Evolutionary conservation across 2,797 vertebrate species (phyloP).

Genomic region (Hypotaenidia okinawae): DNA sequence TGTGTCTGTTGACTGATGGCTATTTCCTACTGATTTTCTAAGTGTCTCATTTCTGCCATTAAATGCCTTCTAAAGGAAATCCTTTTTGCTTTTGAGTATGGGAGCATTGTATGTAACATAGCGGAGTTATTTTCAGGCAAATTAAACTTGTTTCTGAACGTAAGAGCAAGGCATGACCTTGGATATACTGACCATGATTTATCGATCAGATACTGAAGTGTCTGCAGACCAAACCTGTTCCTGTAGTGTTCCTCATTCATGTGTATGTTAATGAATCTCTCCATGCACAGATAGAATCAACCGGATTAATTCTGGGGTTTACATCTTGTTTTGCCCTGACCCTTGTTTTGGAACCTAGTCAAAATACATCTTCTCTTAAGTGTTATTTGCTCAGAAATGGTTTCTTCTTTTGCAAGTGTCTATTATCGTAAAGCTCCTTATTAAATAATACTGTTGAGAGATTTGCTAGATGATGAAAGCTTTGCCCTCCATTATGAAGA

Average conservation of each 20-base stretch:
- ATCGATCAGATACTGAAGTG: not conserved
- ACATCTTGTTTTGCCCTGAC: conserved; percentile 13
- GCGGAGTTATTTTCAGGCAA: not conserved
- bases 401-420: not conserved
- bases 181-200: not conserved
- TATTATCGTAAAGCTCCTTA: not conserved
- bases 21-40: not conserved
- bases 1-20: not conserved
- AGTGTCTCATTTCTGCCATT: not conserved
- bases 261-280: not conserved
- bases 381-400: too few species aligned
- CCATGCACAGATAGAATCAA: not conserved
- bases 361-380: not conserved
- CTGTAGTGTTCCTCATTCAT: not conserved
- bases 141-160: not conserved
- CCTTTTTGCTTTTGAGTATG: not conserved
- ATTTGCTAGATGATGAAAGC: not conserved
- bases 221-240: not conserved
- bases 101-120: not conserved
- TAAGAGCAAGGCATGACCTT: not conserved
- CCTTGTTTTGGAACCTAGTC: not conserved
- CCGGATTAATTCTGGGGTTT: not conserved
- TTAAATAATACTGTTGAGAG: not conserved
- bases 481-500: not conserved
- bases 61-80: not conserved